Evolutionary conservation across 2,113 vertebrate genomes (phyloP).

Genomic region (Nothoprocta perdicaria): DNA sequence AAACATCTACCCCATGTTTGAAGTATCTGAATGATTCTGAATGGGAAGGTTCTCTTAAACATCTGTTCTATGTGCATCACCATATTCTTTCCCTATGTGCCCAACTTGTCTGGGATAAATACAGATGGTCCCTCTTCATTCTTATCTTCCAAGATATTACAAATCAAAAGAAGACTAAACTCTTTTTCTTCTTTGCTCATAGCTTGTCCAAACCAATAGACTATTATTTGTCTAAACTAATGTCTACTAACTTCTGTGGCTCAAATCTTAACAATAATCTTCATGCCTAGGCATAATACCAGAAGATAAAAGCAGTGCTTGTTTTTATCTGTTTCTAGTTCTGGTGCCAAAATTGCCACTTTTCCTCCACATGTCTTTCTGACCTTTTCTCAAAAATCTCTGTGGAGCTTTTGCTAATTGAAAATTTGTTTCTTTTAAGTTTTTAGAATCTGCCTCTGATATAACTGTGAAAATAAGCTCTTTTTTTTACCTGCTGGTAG

Average conservation of each 20-base stretch:
- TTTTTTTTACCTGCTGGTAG: background rate
- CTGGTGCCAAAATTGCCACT: background rate
- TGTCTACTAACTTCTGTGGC: background rate
- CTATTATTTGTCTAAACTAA: background rate
- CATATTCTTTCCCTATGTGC: background rate
- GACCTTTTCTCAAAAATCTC: background rate
- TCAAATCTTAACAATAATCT: background rate
- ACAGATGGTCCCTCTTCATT: background rate
- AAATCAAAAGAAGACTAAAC: background rate
- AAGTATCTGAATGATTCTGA: background rate
- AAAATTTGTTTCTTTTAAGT: slow-evolving; percentile 39
- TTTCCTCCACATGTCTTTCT: background rate
- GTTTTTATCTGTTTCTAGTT: background rate
- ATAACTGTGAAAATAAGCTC: background rate
- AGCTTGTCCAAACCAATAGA: background rate
- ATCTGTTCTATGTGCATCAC: accelerated
- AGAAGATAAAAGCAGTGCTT: background rate
- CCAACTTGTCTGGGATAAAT: background rate
- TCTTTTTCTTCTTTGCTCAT: background rate
- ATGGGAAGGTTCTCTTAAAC: background rate
- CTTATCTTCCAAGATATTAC: background rate
- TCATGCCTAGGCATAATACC: background rate
- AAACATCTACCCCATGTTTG: background rate
- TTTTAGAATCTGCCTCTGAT: slow-evolving; percentile 17
- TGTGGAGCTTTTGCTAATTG: background rate